Evolutionary conservation across 1,140 invertebrate species (phyloP), one percentile per base, ranked within the genome.

Genomic region (Drosophila pseudoobscura): DNA sequence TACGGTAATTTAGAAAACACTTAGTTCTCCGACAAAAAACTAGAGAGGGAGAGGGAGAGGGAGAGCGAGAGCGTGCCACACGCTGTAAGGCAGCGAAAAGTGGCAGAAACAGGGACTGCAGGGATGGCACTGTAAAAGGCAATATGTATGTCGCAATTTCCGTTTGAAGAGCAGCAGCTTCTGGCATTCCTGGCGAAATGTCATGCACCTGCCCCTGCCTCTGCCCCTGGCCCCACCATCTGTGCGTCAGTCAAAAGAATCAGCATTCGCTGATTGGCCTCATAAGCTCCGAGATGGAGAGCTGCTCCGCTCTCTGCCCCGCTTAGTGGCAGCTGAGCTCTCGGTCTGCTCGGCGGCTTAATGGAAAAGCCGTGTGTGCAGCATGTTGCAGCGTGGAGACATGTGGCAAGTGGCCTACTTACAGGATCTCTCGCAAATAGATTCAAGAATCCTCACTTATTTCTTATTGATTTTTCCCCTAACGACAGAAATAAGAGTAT

Each of bases 1-100:
- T 85, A 84, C 80, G 52, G 80, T 77, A 84, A 85, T 85, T 85
- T 80, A 59, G 64, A 80, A 80, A 82, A 76, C 78, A 77, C 78
- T 80, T 85, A 74, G 66, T 60, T 39, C 17, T 29, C 31, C 11
- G 6, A 47, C 29, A 24, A 31, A 31, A 8, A 62, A 2, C 51
- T 15, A 44, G n/a, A 55, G 22, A 65, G 26, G 44, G 51, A 70
- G 66, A 13, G 22, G 17, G 75, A 13, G 71, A 75, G 75, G 44
- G 51, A 70, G 66, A 13, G 22, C 20, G 75, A 13, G 71, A 75
- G 75, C 61, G 71, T 76, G 71, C 45, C 35, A 24, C 46, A 63
- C 58, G 57, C 58, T 78, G 75, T 62, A 68, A 64, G 68, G 57
- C 57, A 77, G 55, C 52, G 45, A 11, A 9, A 35, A 35, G 45